Evolutionary conservation across 1,140 invertebrate species (phyloP).

Genomic region (Danaus melanippus): DNA sequence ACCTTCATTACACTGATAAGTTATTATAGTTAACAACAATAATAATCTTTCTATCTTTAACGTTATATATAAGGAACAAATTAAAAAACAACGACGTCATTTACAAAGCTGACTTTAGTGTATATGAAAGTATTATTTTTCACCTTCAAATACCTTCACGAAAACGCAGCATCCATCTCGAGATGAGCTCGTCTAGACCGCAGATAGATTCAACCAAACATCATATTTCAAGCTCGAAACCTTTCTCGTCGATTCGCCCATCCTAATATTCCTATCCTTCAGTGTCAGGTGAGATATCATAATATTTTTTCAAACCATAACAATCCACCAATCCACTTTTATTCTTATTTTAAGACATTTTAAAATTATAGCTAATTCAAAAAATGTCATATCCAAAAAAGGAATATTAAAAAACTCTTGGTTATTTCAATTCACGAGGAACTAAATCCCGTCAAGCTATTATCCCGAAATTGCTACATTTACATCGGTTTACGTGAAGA

Average conservation of each 20-base stretch:
- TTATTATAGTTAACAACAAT: too few species aligned
- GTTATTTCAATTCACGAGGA: too few species aligned
- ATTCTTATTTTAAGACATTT: neutral
- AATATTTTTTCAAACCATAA: neutral
- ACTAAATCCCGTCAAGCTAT: too few species aligned
- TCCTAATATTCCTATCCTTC: neutral
- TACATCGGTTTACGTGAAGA: too few species aligned
- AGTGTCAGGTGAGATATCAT: slow-evolving; percentile 1
- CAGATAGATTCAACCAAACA: slow-evolving; percentile 31
- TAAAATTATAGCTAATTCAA: slow-evolving; percentile 3
- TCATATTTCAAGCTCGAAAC: slow-evolving; percentile 41
- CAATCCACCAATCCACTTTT: neutral
- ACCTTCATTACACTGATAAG: too few species aligned
- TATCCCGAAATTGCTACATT: too few species aligned
- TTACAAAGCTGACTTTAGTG: too few species aligned
- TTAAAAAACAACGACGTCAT: too few species aligned
- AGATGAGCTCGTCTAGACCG: slow-evolving; percentile 33
- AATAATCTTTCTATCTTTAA: too few species aligned
- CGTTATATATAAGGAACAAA: too few species aligned
- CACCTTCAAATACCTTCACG: neutral
- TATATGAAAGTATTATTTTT: too few species aligned
- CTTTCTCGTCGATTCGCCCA: slow-evolving; percentile 24
- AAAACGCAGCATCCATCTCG: slow-evolving; percentile 20
- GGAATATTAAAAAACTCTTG: too few species aligned
- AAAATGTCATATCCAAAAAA: neutral